Conservation (phyloP, 2,888 invertebrate genomes). For the Agrotis clavis region DNA sequence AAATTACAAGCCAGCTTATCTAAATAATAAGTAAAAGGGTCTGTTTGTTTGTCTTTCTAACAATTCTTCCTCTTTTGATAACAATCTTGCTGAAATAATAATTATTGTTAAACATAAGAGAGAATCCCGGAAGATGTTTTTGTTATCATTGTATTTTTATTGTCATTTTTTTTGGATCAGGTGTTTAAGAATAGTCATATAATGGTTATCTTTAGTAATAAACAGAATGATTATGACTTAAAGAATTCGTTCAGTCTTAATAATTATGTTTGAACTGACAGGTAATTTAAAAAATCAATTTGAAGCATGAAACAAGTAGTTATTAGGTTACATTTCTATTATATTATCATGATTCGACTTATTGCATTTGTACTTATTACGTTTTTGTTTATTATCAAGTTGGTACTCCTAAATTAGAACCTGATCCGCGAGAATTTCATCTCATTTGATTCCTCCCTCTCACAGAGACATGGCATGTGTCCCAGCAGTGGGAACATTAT, state of each 20-base stretch:
- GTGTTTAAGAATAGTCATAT: not conserved
- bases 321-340: not conserved
- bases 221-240: not conserved
- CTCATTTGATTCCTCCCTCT: too few species aligned
- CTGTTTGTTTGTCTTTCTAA: slow-evolving; percentile 49
- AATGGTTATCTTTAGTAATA: not conserved
- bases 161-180: slow-evolving; percentile 16
- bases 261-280: not conserved
- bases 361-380: not conserved
- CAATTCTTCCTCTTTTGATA: slow-evolving; percentile 28
- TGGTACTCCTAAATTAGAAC: too few species aligned
- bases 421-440: too few species aligned
- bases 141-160: slow-evolving; percentile 42
- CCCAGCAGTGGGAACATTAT: too few species aligned
- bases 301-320: too few species aligned
- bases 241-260: too few species aligned
- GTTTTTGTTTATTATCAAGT: too few species aligned
- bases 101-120: slow-evolving; percentile 31
- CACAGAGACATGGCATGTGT: too few species aligned
- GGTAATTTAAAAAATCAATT: not conserved
- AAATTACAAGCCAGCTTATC: slow-evolving; percentile 45
- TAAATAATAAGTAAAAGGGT: slow-evolving; percentile 45
- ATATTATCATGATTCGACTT: too few species aligned
- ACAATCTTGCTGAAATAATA: slow-evolving; percentile 33
- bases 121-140: slow-evolving; percentile 7